Evolutionary conservation across 2,888 invertebrate genomes (phyloP), one percentile per base, ranked within the genome.

Genomic region (Elegia similella): DNA sequence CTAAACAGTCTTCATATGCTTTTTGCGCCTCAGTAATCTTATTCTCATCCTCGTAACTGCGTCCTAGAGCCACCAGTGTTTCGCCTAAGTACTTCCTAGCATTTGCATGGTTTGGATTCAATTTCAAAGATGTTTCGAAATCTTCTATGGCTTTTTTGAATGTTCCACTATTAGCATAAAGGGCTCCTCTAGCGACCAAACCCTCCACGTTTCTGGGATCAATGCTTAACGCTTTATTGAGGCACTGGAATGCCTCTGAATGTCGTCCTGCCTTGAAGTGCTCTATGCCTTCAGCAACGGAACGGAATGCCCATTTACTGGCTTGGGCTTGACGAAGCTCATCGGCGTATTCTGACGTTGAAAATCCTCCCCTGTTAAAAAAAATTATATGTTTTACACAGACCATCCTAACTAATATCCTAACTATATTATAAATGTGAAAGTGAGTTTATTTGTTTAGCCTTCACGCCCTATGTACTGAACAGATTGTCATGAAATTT

Each of bases 81-180:
- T 98, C 98, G 34, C 97, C 96, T 92, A 98, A 95, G 86, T 98
- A 99, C 82, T 98, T 98, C 58, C 96, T 94, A 34, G 98, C 98
- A 87, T 98, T 98, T 1, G 95, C 95, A 84, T 99, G 98, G 63
- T 95, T 96, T 0, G 96, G 96, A 86, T 98, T 97, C 46, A 97
- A 83, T 80, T 96, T 95, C 42, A 98, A 84, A 5, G 98, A 98
- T 17, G 95, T 95, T 85, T 98, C 98, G 84, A 99, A 98, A 82
- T 99, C 98, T 71, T 97, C 96, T 65, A 98, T 96, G 0, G 98
- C 98, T 80, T 97, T 97, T 71, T 96, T 95, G 85, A 97, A 98
- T 72, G 96, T 97, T 64, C 98, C 98, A 77, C 96, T 97, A 82
- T 98, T 98, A 10, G 98, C 98, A 80, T 97, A 98, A 70, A 98